Percentiles rank a stretch among this genome's conserved stretches.
phyloP scores from a whole-genome alignment of 2,797 vertebrate species.

The Halcyon leucocephala region DNA sequence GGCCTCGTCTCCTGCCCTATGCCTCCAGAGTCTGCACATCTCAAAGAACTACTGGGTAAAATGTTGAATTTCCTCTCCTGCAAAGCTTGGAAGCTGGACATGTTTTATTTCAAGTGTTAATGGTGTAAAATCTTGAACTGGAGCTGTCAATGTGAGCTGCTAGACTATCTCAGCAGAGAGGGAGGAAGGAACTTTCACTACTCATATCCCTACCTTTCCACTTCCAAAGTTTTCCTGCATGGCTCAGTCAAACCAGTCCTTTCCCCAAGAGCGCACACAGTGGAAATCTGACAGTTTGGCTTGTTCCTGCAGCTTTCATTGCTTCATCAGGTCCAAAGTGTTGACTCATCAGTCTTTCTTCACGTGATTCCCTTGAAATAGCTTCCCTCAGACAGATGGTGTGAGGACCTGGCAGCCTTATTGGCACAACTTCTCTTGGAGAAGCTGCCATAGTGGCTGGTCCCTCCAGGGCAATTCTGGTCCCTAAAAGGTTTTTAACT shows the following conservation, averaged over 20 bases:
- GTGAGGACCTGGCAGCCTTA: not conserved
- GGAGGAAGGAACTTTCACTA: not conserved
- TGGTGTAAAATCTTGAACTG: not conserved
- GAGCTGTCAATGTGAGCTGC: not conserved
- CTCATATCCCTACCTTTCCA: not conserved
- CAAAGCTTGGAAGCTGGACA: not conserved
- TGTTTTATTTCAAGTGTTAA: not conserved
- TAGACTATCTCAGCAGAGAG: not conserved
- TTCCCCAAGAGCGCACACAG: not conserved
- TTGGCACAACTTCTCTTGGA: not conserved
- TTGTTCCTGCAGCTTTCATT: slow-evolving; percentile 31
- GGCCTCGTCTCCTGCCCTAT: not conserved
- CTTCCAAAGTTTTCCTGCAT: not conserved
- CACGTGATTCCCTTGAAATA: slow-evolving; percentile 51
- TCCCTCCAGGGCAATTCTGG: not conserved
- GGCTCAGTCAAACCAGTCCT: not conserved
- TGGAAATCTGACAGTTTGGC: not conserved
- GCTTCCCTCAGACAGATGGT: not conserved
- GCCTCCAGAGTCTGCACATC: not conserved
- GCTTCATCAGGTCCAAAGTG: not conserved
- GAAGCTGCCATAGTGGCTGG: not conserved
- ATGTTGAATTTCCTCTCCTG: not conserved
- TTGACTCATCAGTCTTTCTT: slow-evolving; percentile 39
- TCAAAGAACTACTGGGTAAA: not conserved
- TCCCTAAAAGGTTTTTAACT: not conserved